A percentile compares a stretch with the other conserved stretches of the same genome.
Evolutionary conservation across 2,888 invertebrate species (phyloP).

Genomic region (Ectemnius continuus): DNA sequence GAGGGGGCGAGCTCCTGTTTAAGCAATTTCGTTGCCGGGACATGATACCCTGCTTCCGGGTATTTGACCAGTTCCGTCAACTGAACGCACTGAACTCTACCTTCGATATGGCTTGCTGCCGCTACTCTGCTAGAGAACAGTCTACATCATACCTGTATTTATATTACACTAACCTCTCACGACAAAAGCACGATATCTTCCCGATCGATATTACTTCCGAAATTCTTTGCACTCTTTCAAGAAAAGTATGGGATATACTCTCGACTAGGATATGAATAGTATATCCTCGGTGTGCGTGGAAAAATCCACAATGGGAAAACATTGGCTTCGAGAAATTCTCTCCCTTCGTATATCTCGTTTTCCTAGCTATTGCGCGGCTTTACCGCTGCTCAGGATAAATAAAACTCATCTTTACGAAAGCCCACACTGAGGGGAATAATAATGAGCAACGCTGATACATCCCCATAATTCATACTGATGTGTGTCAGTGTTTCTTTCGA

Average conservation of each 20-base stretch:
- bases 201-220: too few species aligned
- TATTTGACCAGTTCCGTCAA: conserved; percentile 25
- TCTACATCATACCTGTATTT: neutral
- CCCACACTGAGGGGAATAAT: neutral
- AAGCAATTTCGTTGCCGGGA: conserved; percentile 37
- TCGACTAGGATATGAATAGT: too few species aligned
- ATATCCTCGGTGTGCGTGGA: too few species aligned
- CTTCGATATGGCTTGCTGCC: neutral
- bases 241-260: too few species aligned
- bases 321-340: neutral
- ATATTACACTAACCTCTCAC: neutral
- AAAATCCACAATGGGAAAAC: neutral
- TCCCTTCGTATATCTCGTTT: neutral
- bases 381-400: neutral
- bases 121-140: neutral
- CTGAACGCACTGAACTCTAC: neutral
- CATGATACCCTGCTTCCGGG: conserved; percentile 27
- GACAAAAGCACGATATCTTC: too few species aligned
- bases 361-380: neutral
- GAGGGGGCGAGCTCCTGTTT: conserved; percentile 27
- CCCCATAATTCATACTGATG: neutral
- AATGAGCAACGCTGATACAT: neutral
- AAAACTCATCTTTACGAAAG: neutral
- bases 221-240: too few species aligned
- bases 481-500: too few species aligned